phyloP scores from a whole-genome alignment of 1,140 invertebrate genomes.

The Drosophila lacertosa region DNA sequence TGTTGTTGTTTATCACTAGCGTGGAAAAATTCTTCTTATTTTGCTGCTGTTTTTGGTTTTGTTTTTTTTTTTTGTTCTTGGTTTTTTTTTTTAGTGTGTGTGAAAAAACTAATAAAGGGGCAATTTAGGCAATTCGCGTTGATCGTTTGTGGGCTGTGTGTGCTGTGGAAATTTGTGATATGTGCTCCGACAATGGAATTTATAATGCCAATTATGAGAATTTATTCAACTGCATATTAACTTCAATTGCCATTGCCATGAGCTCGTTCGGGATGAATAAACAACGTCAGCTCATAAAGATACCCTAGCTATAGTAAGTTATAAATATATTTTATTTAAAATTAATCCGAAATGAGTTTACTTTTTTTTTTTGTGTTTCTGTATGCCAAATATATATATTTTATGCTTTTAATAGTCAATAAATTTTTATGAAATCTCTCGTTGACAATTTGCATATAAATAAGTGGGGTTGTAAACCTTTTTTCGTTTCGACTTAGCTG shows the following conservation, averaged over 20 bases:
- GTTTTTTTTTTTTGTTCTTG: conserved; percentile 19
- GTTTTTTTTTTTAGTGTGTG: conserved; percentile 67
- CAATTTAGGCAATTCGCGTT: conserved; percentile 75
- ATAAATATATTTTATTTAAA: background rate
- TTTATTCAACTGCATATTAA: conserved; percentile 50
- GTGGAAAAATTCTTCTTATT: conserved; percentile 42
- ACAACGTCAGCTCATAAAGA: background rate
- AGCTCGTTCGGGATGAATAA: conserved; percentile 3
- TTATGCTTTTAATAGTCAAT: background rate
- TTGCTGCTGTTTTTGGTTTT: too few relatives aligned
- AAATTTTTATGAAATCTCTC: conserved; percentile 10
- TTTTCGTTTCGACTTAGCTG: background rate
- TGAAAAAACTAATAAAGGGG: conserved; percentile 81
- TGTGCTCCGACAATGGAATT: conserved; percentile 56
- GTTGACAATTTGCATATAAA: conserved; percentile 6
- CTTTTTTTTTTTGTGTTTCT: background rate
- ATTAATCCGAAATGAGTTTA: background rate
- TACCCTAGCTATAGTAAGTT: background rate
- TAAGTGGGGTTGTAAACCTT: background rate
- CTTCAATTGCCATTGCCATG: conserved; percentile 13
- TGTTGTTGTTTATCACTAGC: conserved; percentile 54
- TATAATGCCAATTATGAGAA: conserved; percentile 72
- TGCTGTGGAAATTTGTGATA: conserved; percentile 42
- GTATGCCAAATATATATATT: too few relatives aligned
- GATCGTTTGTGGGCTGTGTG: conserved; percentile 43